Conservation (phyloP, 2,797 vertebrate genomes). For the Morelia viridis region DNA sequence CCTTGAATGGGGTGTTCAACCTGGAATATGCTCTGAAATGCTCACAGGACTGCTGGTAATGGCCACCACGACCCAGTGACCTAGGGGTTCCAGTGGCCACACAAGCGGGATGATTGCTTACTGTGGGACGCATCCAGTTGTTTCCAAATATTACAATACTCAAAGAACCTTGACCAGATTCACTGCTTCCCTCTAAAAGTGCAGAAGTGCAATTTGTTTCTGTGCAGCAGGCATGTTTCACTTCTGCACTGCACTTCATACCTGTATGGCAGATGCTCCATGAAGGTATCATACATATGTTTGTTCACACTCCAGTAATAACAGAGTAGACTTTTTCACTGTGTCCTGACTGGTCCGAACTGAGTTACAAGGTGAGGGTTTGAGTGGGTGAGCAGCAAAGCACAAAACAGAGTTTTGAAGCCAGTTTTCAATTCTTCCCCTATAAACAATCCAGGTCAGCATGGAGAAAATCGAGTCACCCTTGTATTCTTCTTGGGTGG, state of each 20-base stretch:
- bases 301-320: background rate
- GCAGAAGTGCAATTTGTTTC: background rate
- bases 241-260: too few species aligned
- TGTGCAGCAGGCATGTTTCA: background rate
- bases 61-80: too few species aligned
- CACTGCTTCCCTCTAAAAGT: background rate
- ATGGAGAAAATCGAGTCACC: conserved; percentile 92
- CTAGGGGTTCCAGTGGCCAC: background rate
- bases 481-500: conserved; percentile 96
- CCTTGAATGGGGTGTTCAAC: background rate
- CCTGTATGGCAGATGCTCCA: too few species aligned
- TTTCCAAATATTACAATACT: background rate
- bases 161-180: background rate
- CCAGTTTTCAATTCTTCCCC: background rate
- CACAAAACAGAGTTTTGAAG: background rate
- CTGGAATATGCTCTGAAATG: background rate
- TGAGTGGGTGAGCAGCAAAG: background rate
- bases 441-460: conserved; percentile 82
- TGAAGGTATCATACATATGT: background rate
- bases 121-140: background rate
- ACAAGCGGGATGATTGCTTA: background rate
- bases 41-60: background rate
- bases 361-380: too few species aligned
- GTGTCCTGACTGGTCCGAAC: background rate
- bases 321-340: background rate